These are phyloP conservation scores for Ardeotis arabs DNA, from an alignment of 2,113 vertebrate genomes.

Conservation along the genomic window DNA sequence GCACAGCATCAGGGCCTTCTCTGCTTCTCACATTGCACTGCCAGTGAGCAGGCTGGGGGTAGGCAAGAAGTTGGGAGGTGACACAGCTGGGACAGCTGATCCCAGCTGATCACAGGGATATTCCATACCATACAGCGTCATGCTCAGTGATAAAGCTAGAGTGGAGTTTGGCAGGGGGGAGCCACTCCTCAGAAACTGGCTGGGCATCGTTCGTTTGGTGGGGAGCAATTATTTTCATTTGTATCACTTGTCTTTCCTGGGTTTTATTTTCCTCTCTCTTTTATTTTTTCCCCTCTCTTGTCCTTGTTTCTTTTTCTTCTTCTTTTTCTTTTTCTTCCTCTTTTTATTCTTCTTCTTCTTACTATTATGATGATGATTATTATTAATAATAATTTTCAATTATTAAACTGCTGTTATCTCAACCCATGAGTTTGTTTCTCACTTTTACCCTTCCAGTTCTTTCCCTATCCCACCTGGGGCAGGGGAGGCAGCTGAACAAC, in stretches of 20 bases:
- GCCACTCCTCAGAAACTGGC: rapidly evolving
- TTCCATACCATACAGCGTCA: neutral
- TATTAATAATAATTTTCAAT: neutral
- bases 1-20: neutral
- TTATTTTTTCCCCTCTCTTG: neutral
- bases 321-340: too few relatives aligned
- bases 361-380: too few relatives aligned
- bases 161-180: rapidly evolving
- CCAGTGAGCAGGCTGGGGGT: too few relatives aligned
- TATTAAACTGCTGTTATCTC: neutral
- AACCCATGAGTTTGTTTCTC: neutral
- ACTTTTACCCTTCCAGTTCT: neutral
- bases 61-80: too few relatives aligned
- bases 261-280: neutral
- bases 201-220: rapidly evolving
- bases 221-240: neutral
- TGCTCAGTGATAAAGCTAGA: neutral
- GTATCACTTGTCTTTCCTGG: neutral
- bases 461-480: rapidly evolving
- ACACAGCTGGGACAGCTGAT: too few relatives aligned
- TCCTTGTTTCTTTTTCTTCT: too few relatives aligned
- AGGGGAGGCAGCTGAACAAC: neutral
- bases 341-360: too few relatives aligned
- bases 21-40: too few relatives aligned
- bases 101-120: neutral